Conservation (phyloP, 1,140 invertebrate genomes). For the Nasonia giraulti region DNA sequence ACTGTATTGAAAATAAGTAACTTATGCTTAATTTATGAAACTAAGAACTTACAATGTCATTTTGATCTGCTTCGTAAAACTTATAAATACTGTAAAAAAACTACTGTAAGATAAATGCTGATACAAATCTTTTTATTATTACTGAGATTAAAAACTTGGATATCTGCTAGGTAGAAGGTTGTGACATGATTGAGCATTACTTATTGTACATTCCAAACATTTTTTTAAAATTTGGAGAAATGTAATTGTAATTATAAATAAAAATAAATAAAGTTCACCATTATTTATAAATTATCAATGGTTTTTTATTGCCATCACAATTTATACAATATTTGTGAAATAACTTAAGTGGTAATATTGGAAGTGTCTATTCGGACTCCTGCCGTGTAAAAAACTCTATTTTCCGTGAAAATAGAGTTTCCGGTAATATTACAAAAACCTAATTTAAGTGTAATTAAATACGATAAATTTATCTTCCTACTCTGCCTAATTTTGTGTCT, state of each 20-base stretch:
- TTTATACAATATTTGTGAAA: conserved; percentile 4
- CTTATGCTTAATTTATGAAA: neutral
- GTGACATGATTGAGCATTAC: neutral
- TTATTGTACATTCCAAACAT: conserved; percentile 7
- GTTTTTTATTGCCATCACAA: conserved; percentile 10
- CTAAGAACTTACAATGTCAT: neutral
- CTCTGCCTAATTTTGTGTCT: conserved; percentile 94
- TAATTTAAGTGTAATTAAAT: neutral
- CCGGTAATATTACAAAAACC: neutral
- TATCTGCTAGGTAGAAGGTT: neutral
- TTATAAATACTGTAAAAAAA: neutral
- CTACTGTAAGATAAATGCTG: neutral
- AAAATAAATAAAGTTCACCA: conserved; percentile 5
- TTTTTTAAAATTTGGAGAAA: neutral
- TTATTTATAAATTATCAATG: conserved; percentile 24
- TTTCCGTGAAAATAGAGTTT: no score
- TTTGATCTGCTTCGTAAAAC: neutral
- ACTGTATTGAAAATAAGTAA: no score
- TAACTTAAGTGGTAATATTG: neutral
- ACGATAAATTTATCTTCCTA: conserved; percentile 79
- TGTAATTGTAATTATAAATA: neutral
- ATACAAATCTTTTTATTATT: neutral
- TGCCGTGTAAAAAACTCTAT: no score
- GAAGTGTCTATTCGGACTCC: no score
- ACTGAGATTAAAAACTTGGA: neutral